A percentile compares a stretch with the other conserved stretches of the same genome.
Evolutionary conservation across 2,113 vertebrate species (phyloP).

Genomic region (Leptodactylus fuscus): DNA sequence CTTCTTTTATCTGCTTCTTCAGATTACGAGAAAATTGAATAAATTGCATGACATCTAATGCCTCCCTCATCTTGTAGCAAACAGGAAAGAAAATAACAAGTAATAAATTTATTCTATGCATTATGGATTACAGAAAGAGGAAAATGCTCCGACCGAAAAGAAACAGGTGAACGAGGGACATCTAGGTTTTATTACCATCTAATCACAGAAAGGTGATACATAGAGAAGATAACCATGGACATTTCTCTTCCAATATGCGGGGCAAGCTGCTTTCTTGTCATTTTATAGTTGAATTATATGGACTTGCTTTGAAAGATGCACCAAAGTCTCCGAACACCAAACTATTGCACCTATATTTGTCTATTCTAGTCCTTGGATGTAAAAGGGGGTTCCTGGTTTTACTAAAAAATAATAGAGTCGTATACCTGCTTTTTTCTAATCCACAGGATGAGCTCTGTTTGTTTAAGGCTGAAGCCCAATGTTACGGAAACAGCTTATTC

Average conservation of each 20-base stretch:
- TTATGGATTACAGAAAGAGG: background rate
- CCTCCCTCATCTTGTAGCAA: background rate
- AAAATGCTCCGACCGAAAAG: background rate
- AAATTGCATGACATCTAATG: constrained; percentile 26
- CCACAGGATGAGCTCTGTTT: no score
- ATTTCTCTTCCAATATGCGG: background rate
- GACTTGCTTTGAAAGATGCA: background rate
- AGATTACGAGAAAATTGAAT: constrained; percentile 28
- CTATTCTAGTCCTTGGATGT: no score
- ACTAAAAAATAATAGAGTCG: no score
- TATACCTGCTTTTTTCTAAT: no score
- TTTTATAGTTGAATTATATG: background rate
- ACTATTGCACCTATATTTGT: no score
- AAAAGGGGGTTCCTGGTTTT: no score
- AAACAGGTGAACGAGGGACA: background rate
- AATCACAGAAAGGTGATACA: background rate
- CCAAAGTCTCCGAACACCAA: background rate
- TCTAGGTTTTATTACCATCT: background rate
- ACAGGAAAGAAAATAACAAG: constrained; percentile 26
- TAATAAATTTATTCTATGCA: constrained; percentile 4
- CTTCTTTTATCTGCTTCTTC: constrained; percentile 14
- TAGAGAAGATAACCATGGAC: background rate
- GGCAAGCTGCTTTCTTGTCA: background rate
- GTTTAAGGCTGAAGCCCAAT: no score
- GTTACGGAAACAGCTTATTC: no score